These are phyloP conservation scores for Pangasius krempfi DNA, from an alignment of 2,797 vertebrate species.

Conservation along the genomic window DNA sequence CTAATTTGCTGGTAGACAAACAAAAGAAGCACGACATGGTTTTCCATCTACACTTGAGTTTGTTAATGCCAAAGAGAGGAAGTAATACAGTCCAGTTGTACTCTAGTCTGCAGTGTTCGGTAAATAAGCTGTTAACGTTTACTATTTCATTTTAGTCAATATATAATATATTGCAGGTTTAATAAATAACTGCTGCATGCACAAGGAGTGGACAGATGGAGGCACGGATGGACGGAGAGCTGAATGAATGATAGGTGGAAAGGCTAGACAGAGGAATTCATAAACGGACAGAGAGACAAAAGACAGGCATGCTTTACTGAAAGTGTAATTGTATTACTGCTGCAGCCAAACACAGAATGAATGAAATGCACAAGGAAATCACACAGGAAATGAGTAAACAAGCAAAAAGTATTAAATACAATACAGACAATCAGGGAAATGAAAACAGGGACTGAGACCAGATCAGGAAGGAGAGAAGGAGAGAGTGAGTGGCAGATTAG, in stretches of 20 bases:
- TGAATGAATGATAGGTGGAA: not conserved
- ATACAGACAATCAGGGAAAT: not conserved
- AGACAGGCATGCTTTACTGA: not conserved
- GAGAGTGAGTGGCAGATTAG: not conserved
- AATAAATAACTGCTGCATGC: slow-evolving; percentile 5
- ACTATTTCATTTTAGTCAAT: not conserved
- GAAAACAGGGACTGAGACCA: not conserved
- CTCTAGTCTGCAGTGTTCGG: not conserved
- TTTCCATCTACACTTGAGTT: not conserved
- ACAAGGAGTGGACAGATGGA: no score
- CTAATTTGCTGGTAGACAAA: not conserved
- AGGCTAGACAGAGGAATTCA: not conserved
- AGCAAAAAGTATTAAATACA: not conserved
- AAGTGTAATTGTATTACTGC: not conserved
- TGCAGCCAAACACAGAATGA: not conserved
- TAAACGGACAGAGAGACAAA: not conserved
- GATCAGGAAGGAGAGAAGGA: not conserved
- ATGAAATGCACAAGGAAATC: not conserved
- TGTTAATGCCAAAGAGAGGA: not conserved
- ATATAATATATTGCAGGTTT: not conserved
- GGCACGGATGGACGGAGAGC: not conserved
- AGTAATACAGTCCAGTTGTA: not conserved
- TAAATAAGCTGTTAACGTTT: not conserved
- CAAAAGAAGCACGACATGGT: not conserved
- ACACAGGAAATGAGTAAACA: not conserved